Conservation (phyloP, 2,888 invertebrate species). For the Xestia xanthographa region DNA sequence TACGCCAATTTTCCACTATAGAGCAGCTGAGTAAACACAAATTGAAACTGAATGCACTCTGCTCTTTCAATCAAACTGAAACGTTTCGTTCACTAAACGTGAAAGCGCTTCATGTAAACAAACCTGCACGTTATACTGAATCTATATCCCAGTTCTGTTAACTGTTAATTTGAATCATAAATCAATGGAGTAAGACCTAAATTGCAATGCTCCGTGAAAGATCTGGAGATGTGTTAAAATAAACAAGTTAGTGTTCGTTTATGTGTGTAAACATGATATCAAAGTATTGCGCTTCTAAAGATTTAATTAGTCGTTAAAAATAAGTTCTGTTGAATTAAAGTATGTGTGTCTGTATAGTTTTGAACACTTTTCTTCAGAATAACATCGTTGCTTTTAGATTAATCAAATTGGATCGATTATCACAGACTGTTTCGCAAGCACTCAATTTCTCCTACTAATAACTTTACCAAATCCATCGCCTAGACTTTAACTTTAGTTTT, state of each 20-base stretch:
- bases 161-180: conserved; percentile 31
- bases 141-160: conserved; percentile 2
- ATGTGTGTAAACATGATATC: conserved; percentile 39
- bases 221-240: conserved; percentile 31
- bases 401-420: not conserved
- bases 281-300: conserved; percentile 33
- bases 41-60: conserved; percentile 45
- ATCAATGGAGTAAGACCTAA: not conserved
- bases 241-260: conserved; percentile 44
- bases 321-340: conserved; percentile 16
- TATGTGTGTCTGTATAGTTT: not conserved
- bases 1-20: not conserved
- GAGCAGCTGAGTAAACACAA: conserved; percentile 40
- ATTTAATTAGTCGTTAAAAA: conserved; percentile 41
- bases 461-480: conserved; percentile 1
- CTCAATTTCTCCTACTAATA: conserved; percentile 5
- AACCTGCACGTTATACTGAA: conserved; percentile 29
- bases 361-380: not conserved
- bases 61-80: conserved; percentile 59
- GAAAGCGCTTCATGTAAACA: conserved; percentile 61
- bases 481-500: not conserved
- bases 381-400: not conserved
- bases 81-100: conserved; percentile 46
- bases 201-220: conserved; percentile 7
- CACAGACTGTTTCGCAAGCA: not conserved